These are phyloP conservation scores for Diploptera punctata DNA, from an alignment of 2,888 invertebrate species.

Conservation along the genomic window DNA sequence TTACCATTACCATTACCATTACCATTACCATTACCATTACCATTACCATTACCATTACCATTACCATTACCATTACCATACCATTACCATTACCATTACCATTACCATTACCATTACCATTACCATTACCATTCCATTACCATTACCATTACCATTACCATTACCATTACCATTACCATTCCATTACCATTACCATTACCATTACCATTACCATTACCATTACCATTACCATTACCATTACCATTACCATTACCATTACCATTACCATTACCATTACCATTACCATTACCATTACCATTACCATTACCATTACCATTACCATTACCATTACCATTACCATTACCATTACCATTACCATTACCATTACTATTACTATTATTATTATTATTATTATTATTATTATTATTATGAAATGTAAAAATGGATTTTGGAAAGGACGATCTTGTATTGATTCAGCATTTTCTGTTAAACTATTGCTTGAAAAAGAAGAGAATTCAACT, in stretches of 20 bases:
- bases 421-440: too few relatives aligned
- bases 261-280: not conserved
- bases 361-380: not conserved
- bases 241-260: not conserved
- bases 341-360: not conserved
- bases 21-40: not conserved
- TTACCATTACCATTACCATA: not conserved
- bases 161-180: too few relatives aligned
- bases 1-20: not conserved
- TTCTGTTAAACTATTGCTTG: too few relatives aligned
- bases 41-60: not conserved
- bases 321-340: not conserved
- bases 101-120: not conserved
- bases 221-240: not conserved
- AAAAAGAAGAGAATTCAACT: too few relatives aligned
- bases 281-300: not conserved
- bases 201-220: not conserved
- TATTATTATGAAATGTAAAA: too few relatives aligned
- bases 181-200: not conserved
- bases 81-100: not conserved
- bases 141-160: not conserved
- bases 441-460: too few relatives aligned
- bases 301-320: not conserved
- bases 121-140: too few relatives aligned
- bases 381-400: not conserved